Percentiles rank a stretch among this genome's conserved stretches.
Evolutionary conservation across 1,140 invertebrate genomes (phyloP).

Genomic region (Drosophila arawakana): DNA sequence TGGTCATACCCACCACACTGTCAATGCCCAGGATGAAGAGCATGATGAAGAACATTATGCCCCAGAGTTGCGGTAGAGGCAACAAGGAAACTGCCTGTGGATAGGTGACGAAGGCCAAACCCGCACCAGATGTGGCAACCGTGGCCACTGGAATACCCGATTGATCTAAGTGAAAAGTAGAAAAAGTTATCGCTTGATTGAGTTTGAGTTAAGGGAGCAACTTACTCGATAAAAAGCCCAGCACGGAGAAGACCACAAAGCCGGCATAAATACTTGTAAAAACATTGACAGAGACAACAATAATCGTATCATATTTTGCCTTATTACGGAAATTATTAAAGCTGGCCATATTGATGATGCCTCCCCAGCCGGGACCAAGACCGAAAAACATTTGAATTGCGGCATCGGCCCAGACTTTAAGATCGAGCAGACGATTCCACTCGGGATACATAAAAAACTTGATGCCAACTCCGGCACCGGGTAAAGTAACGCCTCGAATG

Average conservation of each 20-base stretch:
- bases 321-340: slow-evolving; percentile 96
- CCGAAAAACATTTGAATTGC: slow-evolving; percentile 97
- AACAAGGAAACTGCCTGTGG: slow-evolving; percentile 95
- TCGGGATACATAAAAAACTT: slow-evolving; percentile 93
- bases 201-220: too few species aligned
- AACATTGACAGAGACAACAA: slow-evolving; percentile 91
- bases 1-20: slow-evolving; percentile 88
- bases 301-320: slow-evolving; percentile 88
- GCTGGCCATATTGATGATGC: slow-evolving; percentile 95
- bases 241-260: slow-evolving; percentile 96
- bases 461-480: slow-evolving; percentile 91
- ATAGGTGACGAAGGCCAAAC: slow-evolving; percentile 96
- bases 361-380: slow-evolving; percentile 96
- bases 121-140: slow-evolving; percentile 95
- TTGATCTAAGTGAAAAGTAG: slow-evolving; percentile 84
- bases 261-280: slow-evolving; percentile 96
- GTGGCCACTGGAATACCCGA: slow-evolving; percentile 92
- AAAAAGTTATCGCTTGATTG: background rate
- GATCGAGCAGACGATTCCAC: slow-evolving; percentile 89
- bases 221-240: slow-evolving; percentile 93
- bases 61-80: slow-evolving; percentile 95
- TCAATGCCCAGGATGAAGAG: slow-evolving; percentile 96
- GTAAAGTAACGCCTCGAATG: slow-evolving; percentile 90
- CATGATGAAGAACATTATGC: slow-evolving; percentile 97
- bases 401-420: slow-evolving; percentile 95